A percentile compares a stretch with the other conserved stretches of the same genome.
Evolutionary conservation across 1,140 invertebrate species (phyloP).

Genomic region (Drosophila miranda): DNA sequence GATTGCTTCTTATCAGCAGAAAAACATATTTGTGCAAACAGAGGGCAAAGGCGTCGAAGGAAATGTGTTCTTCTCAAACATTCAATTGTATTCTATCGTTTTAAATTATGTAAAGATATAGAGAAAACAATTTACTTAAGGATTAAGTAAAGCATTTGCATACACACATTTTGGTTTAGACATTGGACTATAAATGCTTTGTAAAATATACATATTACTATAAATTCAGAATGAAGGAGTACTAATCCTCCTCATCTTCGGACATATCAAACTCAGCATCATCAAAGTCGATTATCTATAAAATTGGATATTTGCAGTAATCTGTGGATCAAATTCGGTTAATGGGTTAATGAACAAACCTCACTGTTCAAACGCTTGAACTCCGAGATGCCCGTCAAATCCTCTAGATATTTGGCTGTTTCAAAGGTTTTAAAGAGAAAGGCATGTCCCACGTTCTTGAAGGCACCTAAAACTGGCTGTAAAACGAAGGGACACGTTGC

Average conservation of each 20-base stretch:
- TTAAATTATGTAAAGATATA: too few relatives aligned
- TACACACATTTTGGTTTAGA: conserved; percentile 34
- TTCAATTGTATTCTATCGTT: background rate
- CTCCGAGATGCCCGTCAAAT: conserved; percentile 92
- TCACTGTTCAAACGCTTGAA: conserved; percentile 68
- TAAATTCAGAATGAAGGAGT: background rate
- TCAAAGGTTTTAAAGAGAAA: conserved; percentile 95
- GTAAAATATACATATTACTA: conserved; percentile 2
- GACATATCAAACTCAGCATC: conserved; percentile 76
- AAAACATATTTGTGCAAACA: conserved; percentile 11
- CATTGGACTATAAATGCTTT: conserved; percentile 36
- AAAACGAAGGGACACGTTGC: background rate
- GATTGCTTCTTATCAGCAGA: conserved; percentile 27
- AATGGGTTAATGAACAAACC: conserved; percentile 36
- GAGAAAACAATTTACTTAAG: conserved; percentile 12
- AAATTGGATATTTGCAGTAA: background rate
- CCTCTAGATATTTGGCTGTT: conserved; percentile 92
- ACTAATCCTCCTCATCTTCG: conserved; percentile 56
- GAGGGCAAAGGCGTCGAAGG: conserved; percentile 8
- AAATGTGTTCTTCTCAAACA: conserved; percentile 7
- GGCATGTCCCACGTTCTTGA: conserved; percentile 84
- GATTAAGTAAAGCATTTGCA: conserved; percentile 22
- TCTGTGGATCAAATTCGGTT: background rate
- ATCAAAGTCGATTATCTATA: conserved; percentile 79
- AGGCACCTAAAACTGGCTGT: conserved; percentile 63